Conservation (phyloP, 2,888 invertebrate species). For the Ochropleura plecta region DNA sequence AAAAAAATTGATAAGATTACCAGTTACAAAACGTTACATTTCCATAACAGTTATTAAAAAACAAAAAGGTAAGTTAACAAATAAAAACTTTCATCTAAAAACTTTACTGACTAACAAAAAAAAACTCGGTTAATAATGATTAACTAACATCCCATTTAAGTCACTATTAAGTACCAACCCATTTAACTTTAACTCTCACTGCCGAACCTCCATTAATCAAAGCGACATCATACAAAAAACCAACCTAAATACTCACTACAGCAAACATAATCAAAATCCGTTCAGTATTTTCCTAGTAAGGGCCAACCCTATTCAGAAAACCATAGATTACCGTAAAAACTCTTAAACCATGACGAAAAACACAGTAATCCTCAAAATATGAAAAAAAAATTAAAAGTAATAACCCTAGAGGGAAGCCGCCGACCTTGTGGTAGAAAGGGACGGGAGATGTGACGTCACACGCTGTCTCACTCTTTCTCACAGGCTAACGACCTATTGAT, state of each 20-base stretch:
- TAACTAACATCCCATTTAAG: conserved; percentile 42
- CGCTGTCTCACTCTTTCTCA: conserved; percentile 65
- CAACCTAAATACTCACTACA: not conserved
- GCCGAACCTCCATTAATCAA: conserved; percentile 37
- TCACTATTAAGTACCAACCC: conserved; percentile 30
- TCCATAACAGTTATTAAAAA: not conserved
- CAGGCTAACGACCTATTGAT: conserved; percentile 76
- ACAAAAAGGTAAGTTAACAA: not conserved
- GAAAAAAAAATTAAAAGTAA: conserved; percentile 69
- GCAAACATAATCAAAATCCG: conserved; percentile 25
- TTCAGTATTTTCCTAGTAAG: conserved; percentile 3
- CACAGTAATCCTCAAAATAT: conserved; percentile 42
- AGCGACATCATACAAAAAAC: conserved; percentile 27
- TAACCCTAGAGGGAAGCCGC: conserved; percentile 73
- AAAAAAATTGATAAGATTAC: conserved; percentile 13
- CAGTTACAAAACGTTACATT: conserved; percentile 12
- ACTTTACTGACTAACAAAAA: conserved; percentile 22
- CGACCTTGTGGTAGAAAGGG: conserved; percentile 69
- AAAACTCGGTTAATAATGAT: conserved; percentile 18
- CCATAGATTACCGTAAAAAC: conserved; percentile 22
- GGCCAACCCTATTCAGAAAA: conserved; percentile 12
- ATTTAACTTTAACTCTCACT: conserved; percentile 61
- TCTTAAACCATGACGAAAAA: conserved; percentile 33
- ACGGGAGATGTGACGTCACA: conserved; percentile 72
- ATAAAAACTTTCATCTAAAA: conserved; percentile 5